Evolutionary conservation across 2,888 invertebrate species (phyloP).

Genomic region (Ryuthela nishihirai): DNA sequence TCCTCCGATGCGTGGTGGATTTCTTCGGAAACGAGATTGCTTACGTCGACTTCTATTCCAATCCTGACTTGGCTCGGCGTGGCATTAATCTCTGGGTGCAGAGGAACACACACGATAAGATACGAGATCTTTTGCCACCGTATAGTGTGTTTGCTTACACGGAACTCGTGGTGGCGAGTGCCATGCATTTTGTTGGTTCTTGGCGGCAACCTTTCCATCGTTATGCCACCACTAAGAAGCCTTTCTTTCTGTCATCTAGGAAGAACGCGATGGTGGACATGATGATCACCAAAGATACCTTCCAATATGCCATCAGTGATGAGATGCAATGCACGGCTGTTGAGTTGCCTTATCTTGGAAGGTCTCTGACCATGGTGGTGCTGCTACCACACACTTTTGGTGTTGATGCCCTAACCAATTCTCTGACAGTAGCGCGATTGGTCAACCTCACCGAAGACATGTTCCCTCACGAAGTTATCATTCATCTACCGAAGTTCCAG

Average conservation of each 20-base stretch:
- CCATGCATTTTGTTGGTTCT: slow-evolving; percentile 38
- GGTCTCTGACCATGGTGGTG: slow-evolving; percentile 38
- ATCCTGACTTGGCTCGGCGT: slow-evolving; percentile 53
- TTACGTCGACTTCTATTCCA: slow-evolving; percentile 60
- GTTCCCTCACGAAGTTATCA: slow-evolving; percentile 44
- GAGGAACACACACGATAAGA: slow-evolving; percentile 72
- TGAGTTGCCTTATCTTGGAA: slow-evolving; percentile 40
- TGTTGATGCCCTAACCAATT: slow-evolving; percentile 31
- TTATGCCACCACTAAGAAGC: slow-evolving; percentile 22
- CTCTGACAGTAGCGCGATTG: slow-evolving; percentile 25
- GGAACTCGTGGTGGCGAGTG: slow-evolving; percentile 38
- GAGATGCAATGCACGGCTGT: slow-evolving; percentile 36
- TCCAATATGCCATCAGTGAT: slow-evolving; percentile 38
- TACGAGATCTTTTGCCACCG: slow-evolving; percentile 66
- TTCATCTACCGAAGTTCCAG: slow-evolving; percentile 36
- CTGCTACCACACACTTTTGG: slow-evolving; percentile 37
- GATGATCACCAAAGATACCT: slow-evolving; percentile 35
- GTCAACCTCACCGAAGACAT: slow-evolving; percentile 34
- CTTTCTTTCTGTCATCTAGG: slow-evolving; percentile 12
- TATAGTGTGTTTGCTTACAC: slow-evolving; percentile 48
- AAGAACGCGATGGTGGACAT: slow-evolving; percentile 20
- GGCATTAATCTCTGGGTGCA: slow-evolving; percentile 79
- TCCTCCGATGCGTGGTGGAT: slow-evolving; percentile 53
- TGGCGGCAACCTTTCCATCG: slow-evolving; percentile 41
- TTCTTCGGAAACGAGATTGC: slow-evolving; percentile 64